A percentile compares a stretch with the other conserved stretches of the same genome.
Evolutionary conservation across 2,113 vertebrate species (phyloP).

Genomic region (Ciconia boyciana): DNA sequence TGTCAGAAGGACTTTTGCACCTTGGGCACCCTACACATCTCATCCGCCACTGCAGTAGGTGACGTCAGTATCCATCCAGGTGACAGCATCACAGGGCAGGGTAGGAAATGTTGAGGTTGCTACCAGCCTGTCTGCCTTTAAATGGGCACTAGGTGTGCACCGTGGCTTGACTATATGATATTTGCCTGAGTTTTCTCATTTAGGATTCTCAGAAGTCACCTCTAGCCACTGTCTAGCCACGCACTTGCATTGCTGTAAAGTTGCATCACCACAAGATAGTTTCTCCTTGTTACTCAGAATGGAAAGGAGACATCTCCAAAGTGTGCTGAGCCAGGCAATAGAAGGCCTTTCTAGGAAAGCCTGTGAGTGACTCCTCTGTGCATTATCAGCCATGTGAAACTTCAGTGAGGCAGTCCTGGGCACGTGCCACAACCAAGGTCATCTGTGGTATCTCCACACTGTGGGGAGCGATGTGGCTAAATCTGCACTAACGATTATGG

Average conservation of each 20-base stretch:
- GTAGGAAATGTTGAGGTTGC: background rate
- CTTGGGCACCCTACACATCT: background rate
- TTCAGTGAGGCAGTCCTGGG: background rate
- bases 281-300: background rate
- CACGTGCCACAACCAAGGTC: background rate
- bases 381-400: background rate
- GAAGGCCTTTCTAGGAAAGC: background rate
- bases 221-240: background rate
- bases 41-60: background rate
- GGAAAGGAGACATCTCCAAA: background rate
- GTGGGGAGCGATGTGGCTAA: accelerated
- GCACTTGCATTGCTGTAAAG: background rate
- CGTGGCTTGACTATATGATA: background rate
- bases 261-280: background rate
- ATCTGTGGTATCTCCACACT: background rate
- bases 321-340: background rate
- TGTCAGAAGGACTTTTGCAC: background rate
- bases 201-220: background rate
- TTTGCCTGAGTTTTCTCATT: background rate
- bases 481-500: background rate
- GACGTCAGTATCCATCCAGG: background rate
- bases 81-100: background rate
- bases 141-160: background rate
- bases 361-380: background rate
- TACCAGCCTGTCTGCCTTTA: background rate